These are phyloP conservation scores for Myrmecophaga tridactyla DNA, from an alignment of 2,113 vertebrate species.

Conservation along the genomic window DNA sequence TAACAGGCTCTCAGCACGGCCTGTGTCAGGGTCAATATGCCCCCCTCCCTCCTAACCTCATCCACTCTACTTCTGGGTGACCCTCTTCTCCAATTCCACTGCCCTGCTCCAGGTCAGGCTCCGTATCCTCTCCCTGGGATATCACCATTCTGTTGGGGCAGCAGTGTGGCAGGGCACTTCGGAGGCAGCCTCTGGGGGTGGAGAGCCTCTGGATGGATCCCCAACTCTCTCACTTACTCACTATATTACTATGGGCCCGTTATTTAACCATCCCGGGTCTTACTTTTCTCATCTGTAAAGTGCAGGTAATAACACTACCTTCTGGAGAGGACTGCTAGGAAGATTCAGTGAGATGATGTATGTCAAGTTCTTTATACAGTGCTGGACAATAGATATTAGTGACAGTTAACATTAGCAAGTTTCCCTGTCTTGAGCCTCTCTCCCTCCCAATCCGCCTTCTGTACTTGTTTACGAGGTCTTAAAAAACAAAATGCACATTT, in stretches of 20 bases:
- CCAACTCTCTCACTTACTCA: background rate
- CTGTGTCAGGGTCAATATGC: background rate
- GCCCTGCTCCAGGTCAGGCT: background rate
- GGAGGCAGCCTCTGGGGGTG: background rate
- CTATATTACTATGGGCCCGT: background rate
- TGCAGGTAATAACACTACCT: background rate
- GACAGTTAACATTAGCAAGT: background rate
- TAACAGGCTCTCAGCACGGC: background rate
- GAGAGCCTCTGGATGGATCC: background rate
- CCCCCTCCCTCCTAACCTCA: fast-evolving
- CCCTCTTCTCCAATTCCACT: background rate
- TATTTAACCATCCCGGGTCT: background rate
- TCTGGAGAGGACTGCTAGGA: background rate
- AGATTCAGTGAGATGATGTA: background rate
- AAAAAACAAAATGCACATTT: background rate
- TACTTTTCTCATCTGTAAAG: background rate
- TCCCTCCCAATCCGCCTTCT: background rate
- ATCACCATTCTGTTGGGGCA: background rate
- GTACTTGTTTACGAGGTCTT: background rate
- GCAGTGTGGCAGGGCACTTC: background rate
- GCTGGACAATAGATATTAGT: background rate
- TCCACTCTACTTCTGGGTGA: background rate
- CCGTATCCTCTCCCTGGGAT: background rate
- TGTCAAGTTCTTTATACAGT: background rate
- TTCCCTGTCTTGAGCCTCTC: background rate